Conservation (phyloP, 2,888 invertebrate species). For the Cephus spinipes region DNA sequence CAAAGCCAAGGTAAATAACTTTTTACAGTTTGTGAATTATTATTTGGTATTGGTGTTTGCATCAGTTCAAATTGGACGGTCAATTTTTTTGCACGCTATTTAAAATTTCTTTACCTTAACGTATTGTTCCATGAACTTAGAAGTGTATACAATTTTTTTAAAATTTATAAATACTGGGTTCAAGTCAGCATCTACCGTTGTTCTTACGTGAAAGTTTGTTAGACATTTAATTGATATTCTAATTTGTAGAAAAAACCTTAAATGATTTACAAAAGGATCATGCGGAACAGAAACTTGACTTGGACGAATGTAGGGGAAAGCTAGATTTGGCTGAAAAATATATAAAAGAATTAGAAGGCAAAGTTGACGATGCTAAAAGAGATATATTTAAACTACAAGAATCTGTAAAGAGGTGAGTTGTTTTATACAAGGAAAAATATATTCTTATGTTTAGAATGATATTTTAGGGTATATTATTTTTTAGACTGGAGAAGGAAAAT, state of each 20-base stretch:
- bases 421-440: not conserved
- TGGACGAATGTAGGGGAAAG: conserved; percentile 74
- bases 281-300: conserved; percentile 72
- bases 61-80: conserved; percentile 11
- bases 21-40: conserved; percentile 3
- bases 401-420: conserved; percentile 69
- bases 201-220: not conserved
- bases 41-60: conserved; percentile 19
- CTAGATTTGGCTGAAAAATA: conserved; percentile 74
- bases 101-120: not conserved
- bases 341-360: conserved; percentile 74
- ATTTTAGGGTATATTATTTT: conserved; percentile 7
- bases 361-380: conserved; percentile 72
- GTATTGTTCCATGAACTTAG: not conserved
- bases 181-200: not conserved
- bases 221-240: not conserved
- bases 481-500: conserved; percentile 73
- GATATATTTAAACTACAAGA: conserved; percentile 77
- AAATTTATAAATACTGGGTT: not conserved
- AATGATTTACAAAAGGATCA: conserved; percentile 70
- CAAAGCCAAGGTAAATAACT: conserved; percentile 71
- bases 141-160: not conserved
- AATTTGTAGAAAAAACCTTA: conserved; percentile 71
- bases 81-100: not conserved
- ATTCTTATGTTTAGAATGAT: not conserved